phyloP scores from a whole-genome alignment of 2,888 invertebrate species.

The Pachliopta kotzebuea region DNA sequence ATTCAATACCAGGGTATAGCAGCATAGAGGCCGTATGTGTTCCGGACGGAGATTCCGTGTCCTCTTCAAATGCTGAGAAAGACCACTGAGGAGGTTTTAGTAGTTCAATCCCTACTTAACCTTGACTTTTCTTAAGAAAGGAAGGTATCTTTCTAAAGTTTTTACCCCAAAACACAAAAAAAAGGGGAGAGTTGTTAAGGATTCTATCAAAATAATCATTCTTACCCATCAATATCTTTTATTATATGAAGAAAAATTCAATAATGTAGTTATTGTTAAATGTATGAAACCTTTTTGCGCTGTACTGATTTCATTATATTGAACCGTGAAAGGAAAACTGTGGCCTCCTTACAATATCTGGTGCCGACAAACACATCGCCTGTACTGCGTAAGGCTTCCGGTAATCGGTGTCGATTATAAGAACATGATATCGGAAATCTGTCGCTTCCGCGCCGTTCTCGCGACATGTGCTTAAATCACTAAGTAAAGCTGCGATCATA shows the following conservation, averaged over 20 bases:
- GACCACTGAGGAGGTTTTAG: too few relatives aligned
- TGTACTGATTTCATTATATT: conserved; percentile 12
- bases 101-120: too few relatives aligned
- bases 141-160: too few relatives aligned
- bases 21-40: too few relatives aligned
- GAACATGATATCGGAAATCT: conserved; percentile 75
- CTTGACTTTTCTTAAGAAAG: too few relatives aligned
- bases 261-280: background rate
- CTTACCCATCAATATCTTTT: background rate
- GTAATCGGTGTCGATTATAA: conserved; percentile 69
- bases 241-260: background rate
- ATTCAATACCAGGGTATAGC: too few relatives aligned
- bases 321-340: conserved; percentile 30
- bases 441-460: conserved; percentile 59
- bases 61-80: too few relatives aligned
- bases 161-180: too few relatives aligned
- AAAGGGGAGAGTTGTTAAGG: too few relatives aligned
- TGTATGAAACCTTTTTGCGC: background rate
- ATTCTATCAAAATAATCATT: background rate
- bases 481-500: conserved; percentile 39
- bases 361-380: conserved; percentile 45
- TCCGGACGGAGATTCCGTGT: too few relatives aligned
- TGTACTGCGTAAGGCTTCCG: conserved; percentile 55
- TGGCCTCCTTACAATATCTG: conserved; percentile 50
- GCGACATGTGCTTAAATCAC: conserved; percentile 68